These are phyloP conservation scores for Plotosus lineatus DNA, from an alignment of 2,113 vertebrate species.

Conservation along the genomic window DNA sequence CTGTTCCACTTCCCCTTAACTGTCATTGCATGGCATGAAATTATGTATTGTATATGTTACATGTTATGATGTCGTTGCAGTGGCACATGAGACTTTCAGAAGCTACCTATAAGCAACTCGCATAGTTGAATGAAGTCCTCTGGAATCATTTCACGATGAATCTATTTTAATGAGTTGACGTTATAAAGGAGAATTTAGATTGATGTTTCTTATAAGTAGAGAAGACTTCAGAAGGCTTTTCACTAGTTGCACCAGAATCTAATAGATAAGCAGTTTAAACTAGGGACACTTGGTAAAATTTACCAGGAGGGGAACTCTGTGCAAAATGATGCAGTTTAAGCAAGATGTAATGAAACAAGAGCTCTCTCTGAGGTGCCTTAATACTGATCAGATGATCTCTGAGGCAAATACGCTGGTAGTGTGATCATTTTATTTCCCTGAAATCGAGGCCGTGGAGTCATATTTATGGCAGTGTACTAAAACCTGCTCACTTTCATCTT, in stretches of 20 bases:
- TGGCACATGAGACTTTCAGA: background rate
- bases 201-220: background rate
- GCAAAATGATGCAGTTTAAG: background rate
- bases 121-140: background rate
- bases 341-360: background rate
- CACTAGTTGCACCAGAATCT: background rate
- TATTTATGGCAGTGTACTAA: background rate
- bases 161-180: background rate
- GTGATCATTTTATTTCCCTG: background rate
- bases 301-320: background rate
- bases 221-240: background rate
- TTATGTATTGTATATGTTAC: background rate
- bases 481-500: background rate
- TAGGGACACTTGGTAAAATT: background rate
- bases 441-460: background rate
- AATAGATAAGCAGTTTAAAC: background rate
- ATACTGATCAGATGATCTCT: background rate
- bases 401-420: background rate
- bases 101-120: background rate
- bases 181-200: background rate
- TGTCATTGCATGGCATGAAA: background rate
- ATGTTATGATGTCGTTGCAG: background rate
- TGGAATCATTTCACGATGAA: background rate
- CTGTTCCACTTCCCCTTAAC: background rate
- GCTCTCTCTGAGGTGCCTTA: too few species aligned